Evolutionary conservation across 2,797 vertebrate species (phyloP).

Genomic region (Oreochromis grahami): DNA sequence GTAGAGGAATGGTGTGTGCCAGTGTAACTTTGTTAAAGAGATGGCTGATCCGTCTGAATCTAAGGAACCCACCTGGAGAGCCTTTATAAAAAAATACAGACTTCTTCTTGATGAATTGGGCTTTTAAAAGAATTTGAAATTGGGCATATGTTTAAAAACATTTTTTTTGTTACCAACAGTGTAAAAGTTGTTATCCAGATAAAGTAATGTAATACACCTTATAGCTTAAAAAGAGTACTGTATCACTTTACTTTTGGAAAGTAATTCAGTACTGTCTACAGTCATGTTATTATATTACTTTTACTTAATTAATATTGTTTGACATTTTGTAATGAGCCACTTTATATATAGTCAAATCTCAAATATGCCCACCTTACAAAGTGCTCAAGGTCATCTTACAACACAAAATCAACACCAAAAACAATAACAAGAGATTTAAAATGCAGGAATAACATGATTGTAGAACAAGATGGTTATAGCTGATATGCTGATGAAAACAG

Average conservation of each 20-base stretch:
- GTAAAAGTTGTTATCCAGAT: not conserved
- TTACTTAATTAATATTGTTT: not conserved
- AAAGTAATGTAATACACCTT: not conserved
- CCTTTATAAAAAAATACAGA: not conserved
- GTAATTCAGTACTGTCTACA: not conserved
- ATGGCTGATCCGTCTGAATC: not conserved
- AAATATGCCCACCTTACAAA: not conserved
- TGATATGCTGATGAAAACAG: not conserved
- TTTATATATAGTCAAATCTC: not conserved
- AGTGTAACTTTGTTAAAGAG: not conserved
- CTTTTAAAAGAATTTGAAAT: not conserved
- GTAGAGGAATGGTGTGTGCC: not conserved
- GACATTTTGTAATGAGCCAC: not conserved
- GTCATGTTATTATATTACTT: not conserved
- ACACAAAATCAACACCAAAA: not conserved
- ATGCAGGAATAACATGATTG: not conserved
- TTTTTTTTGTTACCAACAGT: not conserved
- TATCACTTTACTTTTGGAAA: not conserved
- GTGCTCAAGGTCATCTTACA: not conserved
- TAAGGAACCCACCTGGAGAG: slow-evolving; percentile 2
- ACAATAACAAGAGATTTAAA: not conserved
- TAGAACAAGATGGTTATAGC: not conserved
- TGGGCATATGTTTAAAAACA: not conserved
- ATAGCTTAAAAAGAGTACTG: not conserved
- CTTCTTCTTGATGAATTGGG: not conserved